Base-by-base conservation (phyloP, 2,113 vertebrate genomes). In the Pedionomus torquatus region DNA sequence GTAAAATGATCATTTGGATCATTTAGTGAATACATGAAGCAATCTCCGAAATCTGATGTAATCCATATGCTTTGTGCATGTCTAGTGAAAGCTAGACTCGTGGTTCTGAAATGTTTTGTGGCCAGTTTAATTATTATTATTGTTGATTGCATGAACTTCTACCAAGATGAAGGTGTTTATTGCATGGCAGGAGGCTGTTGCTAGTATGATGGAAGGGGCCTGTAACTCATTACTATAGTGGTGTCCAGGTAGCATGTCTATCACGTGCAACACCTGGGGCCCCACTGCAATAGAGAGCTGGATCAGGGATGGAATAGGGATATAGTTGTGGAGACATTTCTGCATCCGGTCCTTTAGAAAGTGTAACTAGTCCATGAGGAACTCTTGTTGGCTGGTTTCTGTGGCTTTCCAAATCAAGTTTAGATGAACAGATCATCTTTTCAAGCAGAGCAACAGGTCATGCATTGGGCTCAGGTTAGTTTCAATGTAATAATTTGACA, bases 211-310 rank as follows among this genome's bases (percentile, higher is more conserved):
- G 7, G 31, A 70, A 41, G 18, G 74, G 28, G 17, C 31, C n/a
- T 71, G n/a, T 16, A 66, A 78, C 31, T 81, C 31, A 54, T 17
- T 5, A 3, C 13, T 54, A 77, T 43, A 63, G n/a, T 43, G 19
- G 10, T 68, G 13, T 39, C 13, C 37, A 81, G 31, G 12, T 68
- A 43, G 20, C 33, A 3, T 5, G 35, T 48, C n/a, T 11, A 13
- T 61, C 44, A 19, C 13, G 18, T 61, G 13, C 3, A 26, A 4
- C 2, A 0, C 5, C 7, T 2, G 1, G 28, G 23, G 11, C 9
- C 5, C 16, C 10, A 7, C 1, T 69, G 23, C 0, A 9, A 5
- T 1, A 2, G 11, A 43, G 5, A 14, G 17, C 17, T 0, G 4
- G 39, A 71, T 30, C 14, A 63, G 8, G 11, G 9, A 64, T 44